Evolutionary conservation across 2,113 vertebrate species (phyloP).

Genomic region (Megaleporinus macrocephalus): DNA sequence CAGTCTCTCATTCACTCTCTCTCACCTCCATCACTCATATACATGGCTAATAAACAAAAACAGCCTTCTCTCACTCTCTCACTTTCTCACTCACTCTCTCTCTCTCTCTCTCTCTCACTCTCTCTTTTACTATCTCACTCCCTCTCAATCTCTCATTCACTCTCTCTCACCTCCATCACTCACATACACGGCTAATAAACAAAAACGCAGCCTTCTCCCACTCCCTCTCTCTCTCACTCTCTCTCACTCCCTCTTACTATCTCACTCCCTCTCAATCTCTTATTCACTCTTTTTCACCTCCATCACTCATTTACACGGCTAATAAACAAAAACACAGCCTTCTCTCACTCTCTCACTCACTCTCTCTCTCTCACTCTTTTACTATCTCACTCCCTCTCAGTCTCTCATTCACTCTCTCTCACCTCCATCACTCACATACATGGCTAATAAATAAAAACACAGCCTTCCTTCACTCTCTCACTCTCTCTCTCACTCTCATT

Average conservation of each 20-base stretch:
- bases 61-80: no score
- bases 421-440: slow-evolving; percentile 9
- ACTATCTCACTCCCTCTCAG: no score
- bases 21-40: slow-evolving; percentile 8
- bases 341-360: no score
- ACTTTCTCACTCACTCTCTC: background rate
- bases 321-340: no score
- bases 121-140: slow-evolving; percentile 3
- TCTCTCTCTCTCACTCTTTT: no score
- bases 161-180: slow-evolving; percentile 7
- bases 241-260: background rate
- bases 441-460: slow-evolving; percentile 18
- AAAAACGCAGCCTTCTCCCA: background rate
- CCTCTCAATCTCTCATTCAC: background rate
- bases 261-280: background rate
- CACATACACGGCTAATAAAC: slow-evolving; percentile 16
- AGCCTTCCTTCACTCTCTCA: no score
- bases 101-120: background rate
- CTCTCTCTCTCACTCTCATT: no score
- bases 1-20: background rate
- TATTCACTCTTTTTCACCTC: no score
- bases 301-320: no score
- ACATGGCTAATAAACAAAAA: slow-evolving; percentile 9
- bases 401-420: no score
- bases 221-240: no score